Percentiles rank a stretch among this genome's conserved stretches.
These are phyloP conservation scores for Caenorhabditis becei DNA, from an alignment of 2,888 invertebrate genomes.

Conservation along the genomic window DNA sequence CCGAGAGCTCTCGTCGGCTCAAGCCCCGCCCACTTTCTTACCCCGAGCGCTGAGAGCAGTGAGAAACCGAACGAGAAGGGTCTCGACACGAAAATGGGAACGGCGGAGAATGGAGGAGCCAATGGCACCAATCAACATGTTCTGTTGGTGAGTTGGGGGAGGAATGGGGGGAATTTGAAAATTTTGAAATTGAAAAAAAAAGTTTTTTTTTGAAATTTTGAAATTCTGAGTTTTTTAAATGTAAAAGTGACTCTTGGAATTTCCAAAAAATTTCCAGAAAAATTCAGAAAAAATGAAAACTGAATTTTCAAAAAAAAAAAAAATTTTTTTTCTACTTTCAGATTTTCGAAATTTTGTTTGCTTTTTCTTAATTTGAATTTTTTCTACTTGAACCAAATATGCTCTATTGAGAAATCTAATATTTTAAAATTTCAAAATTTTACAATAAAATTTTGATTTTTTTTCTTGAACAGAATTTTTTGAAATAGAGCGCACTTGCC, in stretches of 20 bases:
- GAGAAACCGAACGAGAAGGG: background rate
- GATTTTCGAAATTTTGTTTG: background rate
- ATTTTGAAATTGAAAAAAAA: no score
- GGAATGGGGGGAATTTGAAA: no score
- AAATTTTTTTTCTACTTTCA: no score
- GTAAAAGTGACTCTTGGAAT: no score
- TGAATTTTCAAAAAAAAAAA: no score
- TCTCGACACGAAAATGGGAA: background rate
- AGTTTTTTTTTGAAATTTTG: no score
- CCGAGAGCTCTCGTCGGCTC: constrained; percentile 22
- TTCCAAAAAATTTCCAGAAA: no score
- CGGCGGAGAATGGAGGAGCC: background rate
- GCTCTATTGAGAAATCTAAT: no score
- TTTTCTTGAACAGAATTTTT: background rate
- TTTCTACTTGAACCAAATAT: no score
- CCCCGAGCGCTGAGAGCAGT: background rate
- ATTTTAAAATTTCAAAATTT: background rate
- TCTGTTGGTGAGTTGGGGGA: background rate
- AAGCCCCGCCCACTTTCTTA: constrained; percentile 44
- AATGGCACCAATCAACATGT: constrained; percentile 2
- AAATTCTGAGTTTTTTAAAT: no score
- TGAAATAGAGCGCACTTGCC: background rate
- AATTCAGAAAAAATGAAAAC: no score
- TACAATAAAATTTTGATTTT: background rate
- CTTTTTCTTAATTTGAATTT: constrained; percentile 2